Base-by-base conservation (phyloP, 2,113 vertebrate genomes). In the Gallinago media region DNA sequence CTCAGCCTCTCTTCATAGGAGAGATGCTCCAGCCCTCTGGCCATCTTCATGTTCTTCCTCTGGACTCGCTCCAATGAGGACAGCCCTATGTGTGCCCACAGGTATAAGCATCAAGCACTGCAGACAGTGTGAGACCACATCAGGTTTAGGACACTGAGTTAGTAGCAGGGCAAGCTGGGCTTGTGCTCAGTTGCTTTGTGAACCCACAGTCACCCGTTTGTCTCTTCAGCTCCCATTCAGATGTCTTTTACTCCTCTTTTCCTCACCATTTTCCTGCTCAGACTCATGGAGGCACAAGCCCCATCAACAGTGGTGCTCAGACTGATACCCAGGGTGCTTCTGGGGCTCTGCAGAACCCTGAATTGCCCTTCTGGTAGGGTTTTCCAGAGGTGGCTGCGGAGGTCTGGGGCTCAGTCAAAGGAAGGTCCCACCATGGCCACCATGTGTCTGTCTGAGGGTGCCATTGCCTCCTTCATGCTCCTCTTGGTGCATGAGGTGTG, bases 401-500 rank as follows among this genome's bases (percentile, higher is more conserved):
- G 9, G 8, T 26, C 56, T 1, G 1, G 17, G 26, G 12, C 5
- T 52, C 2, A 2, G 23, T 3, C 1, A 4, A 80, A 32, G 58
- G 27, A 63, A 40, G 79, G 10, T 20, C 5, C 36, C 38, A 63
- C 8, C 54, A 11, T 4, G 5, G 19, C 12, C 2, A 2, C 17
- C 3, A 0, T 20, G 8, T 2, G 16, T 68, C 32, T 36, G 18
- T 70, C 55, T 11, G 23, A 74, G 25, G 36, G 27, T 36, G 22
- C 29, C 26, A 34, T 81, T 23, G 38, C 36, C 32, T 65, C 11
- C 46, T 12, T 70, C 50, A 6, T 5, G 5, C n/a, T 77, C 29
- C 36, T 46, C 27, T 22, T 29, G 34, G 7, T 1, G 2, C 17
- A 6, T 3, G 6, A 52, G 56, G 50, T 42, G 29, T 0, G 0